Conservation (phyloP, 2,113 vertebrate genomes). For the Chinchilla lanigera region DNA sequence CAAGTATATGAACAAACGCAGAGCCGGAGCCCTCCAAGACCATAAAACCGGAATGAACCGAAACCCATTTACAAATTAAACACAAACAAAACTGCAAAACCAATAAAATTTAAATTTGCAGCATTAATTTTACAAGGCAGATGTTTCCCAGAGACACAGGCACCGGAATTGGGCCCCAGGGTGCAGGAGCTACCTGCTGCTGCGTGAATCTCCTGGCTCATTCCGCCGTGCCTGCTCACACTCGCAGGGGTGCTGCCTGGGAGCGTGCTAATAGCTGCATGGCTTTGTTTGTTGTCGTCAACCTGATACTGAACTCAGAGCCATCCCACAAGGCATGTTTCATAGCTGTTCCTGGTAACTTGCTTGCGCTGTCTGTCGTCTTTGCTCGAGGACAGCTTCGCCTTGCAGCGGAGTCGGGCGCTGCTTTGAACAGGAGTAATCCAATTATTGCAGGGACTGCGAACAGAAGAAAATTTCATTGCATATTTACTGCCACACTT, state of each 20-base stretch:
- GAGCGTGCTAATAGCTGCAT: no score
- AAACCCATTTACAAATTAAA: conserved; percentile 29
- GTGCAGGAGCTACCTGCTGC: background rate
- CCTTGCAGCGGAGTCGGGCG: background rate
- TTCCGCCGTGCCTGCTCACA: background rate
- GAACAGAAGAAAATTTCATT: background rate
- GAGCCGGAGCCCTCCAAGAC: background rate
- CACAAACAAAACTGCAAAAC: conserved; percentile 9
- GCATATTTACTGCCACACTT: background rate
- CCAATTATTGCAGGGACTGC: conserved; percentile 30
- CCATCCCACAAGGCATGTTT: background rate
- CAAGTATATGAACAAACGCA: background rate
- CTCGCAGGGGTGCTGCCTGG: background rate
- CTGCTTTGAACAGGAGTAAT: conserved; percentile 27
- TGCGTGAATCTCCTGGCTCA: rapidly evolving
- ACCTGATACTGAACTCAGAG: background rate
- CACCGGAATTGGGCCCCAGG: background rate
- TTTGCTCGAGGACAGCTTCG: background rate
- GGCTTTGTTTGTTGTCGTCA: background rate
- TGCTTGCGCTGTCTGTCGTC: background rate
- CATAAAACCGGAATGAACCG: background rate
- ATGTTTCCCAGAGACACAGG: background rate
- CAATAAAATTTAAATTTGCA: conserved; percentile 24
- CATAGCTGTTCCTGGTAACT: background rate
- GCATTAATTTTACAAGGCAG: conserved; percentile 5